A percentile compares a stretch with the other conserved stretches of the same genome.
Evolutionary conservation across 2,888 invertebrate species (phyloP).

Genomic region (Teinopalpus imperialis): DNA sequence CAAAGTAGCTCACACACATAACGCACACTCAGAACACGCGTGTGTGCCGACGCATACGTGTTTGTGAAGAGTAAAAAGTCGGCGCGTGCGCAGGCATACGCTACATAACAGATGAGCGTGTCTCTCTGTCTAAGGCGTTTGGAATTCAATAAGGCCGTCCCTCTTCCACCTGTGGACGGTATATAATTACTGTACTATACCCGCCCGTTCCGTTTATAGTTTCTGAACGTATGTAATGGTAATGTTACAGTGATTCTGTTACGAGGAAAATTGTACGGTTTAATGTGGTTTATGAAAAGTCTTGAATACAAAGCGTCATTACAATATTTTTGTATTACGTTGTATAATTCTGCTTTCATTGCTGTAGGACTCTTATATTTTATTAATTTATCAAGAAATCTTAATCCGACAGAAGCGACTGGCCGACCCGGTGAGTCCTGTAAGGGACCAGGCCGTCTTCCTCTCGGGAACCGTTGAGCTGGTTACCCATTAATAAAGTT

Average conservation of each 20-base stretch:
- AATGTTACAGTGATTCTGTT: slow-evolving; percentile 38
- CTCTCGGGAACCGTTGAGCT: too few species aligned
- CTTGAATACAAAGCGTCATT: neutral
- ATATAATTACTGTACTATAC: slow-evolving; percentile 53
- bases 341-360: too few species aligned
- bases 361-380: too few species aligned
- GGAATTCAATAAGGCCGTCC: slow-evolving; percentile 28
- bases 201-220: slow-evolving; percentile 39
- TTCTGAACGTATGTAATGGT: slow-evolving; percentile 27
- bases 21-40: slow-evolving; percentile 24
- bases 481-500: too few species aligned
- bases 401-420: too few species aligned
- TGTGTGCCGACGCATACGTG: slow-evolving; percentile 43
- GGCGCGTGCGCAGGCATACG: slow-evolving; percentile 50
- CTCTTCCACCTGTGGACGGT: slow-evolving; percentile 37
- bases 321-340: too few species aligned
- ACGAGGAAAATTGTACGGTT: slow-evolving; percentile 24
- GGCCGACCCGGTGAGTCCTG: too few species aligned
- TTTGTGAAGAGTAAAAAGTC: slow-evolving; percentile 53
- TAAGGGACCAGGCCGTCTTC: too few species aligned
- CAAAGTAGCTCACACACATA: slow-evolving; percentile 27
- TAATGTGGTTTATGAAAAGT: slow-evolving; percentile 20
- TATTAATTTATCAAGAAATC: too few species aligned
- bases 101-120: slow-evolving; percentile 52
- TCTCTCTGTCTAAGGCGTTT: slow-evolving; percentile 34